Percentiles rank a stretch among this genome's conserved stretches.
These are phyloP conservation scores for Echinometra lucunter DNA, from an alignment of 53 echinoderm and acorn worm genomes.

Conservation along the genomic window DNA sequence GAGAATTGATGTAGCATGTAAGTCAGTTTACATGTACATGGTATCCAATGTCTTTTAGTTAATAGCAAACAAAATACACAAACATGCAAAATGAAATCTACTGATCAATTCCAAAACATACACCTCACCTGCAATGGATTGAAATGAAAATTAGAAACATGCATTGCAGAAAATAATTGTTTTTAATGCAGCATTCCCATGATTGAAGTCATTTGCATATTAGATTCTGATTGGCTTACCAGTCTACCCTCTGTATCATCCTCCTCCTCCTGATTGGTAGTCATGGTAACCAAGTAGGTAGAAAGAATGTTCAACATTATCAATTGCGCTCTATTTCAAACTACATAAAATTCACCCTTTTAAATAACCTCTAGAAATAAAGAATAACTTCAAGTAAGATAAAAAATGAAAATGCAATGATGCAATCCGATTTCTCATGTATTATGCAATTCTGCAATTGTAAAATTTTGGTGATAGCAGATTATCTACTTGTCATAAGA, in stretches of 20 bases:
- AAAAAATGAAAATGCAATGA: too few species aligned
- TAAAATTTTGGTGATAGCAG: too few species aligned
- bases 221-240: slow-evolving; percentile 68
- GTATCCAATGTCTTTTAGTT: not conserved
- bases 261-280: slow-evolving; percentile 65
- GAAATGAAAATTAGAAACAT: slow-evolving; percentile 14
- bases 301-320: slow-evolving; percentile 52
- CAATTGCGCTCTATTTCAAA: not conserved
- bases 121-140: not conserved
- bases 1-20: not conserved
- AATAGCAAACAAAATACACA: slow-evolving; percentile 9
- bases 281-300: slow-evolving; percentile 64
- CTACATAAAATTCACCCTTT: not conserved
- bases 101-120: not conserved
- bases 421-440: too few species aligned
- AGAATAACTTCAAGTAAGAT: not conserved
- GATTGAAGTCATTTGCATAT: not conserved
- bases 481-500: too few species aligned
- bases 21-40: not conserved
- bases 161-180: not conserved
- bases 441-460: too few species aligned
- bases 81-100: slow-evolving; percentile 47
- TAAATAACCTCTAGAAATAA: not conserved
- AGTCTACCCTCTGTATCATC: slow-evolving; percentile 51
- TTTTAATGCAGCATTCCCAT: not conserved